Conservation (phyloP, 1,140 invertebrate species). For the Bombus waltoni region DNA sequence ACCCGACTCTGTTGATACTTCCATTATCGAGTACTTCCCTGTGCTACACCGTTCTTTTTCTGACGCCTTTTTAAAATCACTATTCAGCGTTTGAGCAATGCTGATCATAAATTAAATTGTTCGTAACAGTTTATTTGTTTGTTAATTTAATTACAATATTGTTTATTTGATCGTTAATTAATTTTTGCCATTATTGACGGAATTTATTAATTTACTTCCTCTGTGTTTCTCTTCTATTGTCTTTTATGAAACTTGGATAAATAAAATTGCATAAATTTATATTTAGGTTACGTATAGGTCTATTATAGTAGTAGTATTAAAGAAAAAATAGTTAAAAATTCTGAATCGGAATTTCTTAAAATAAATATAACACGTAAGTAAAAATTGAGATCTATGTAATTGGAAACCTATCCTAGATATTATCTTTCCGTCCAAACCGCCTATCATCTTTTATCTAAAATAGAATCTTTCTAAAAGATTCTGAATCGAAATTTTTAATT, state of each 20-base stretch:
- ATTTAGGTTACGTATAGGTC: background rate
- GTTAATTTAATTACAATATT: background rate
- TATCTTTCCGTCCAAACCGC: too few species aligned
- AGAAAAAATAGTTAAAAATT: too few species aligned
- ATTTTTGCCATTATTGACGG: background rate
- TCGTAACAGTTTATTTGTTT: background rate
- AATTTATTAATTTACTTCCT: background rate
- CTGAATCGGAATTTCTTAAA: too few species aligned
- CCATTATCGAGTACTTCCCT: background rate
- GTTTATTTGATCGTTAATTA: background rate
- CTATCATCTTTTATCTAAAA: too few species aligned
- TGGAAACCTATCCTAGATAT: too few species aligned
- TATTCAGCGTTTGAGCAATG: background rate
- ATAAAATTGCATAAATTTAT: background rate
- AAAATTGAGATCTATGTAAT: too few species aligned
- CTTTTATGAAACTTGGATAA: background rate
- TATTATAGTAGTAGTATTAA: background rate
- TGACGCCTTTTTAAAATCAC: background rate
- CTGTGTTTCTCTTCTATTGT: background rate
- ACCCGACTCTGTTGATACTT: slow-evolving; percentile 7
- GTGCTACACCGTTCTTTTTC: background rate
- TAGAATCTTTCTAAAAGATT: too few species aligned
- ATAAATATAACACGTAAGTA: too few species aligned
- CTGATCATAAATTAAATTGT: background rate
- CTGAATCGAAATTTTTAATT: background rate